Evolutionary conservation across 2,888 invertebrate species (phyloP), one percentile per base, ranked within the genome.

Genomic region (Lepidochrysops patricia): DNA sequence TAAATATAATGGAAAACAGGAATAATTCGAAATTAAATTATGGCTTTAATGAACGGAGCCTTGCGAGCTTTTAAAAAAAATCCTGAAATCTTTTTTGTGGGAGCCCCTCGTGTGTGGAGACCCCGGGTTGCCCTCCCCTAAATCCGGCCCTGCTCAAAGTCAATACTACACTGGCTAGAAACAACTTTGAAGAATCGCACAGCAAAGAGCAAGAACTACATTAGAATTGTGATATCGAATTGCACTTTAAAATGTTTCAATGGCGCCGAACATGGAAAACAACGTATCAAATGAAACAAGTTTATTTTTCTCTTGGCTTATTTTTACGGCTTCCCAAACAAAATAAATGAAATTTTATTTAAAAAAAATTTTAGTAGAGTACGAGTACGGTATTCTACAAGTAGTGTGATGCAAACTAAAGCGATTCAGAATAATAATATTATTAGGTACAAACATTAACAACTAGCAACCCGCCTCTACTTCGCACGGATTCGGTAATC

Each of bases 161-260:
- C 15, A 54, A 29, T 29, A 29, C 32, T 54, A 32, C 32, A 54
- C 29, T 5, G 15, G 50, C 50, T 50, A 50, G 19, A 54, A 54
- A 32, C 29, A 26, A 52, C 54, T 32, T 54, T 19, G 29, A 54
- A 54, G 54, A 50, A 15, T 54, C 5, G 54, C 32, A n/a, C n/a
- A 29, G 32, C 19, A 9, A 54, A 27, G 15, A 52, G 54, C 54
- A 27, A 54, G 29, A 54, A 54, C 19, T 32, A 54, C 19, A 19
- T 54, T 54, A 12, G 54, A 54, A 29, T 32, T 54, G 27, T 32
- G 27, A 54, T 54, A 29, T 54, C 54, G 23, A 54, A 29, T 32
- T 54, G 12, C 27, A 9, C 54, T 54, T 15, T 29, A 23, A 54
- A 52, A 32, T 15, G 23, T 54, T 54, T 29, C 3, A 54, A 29